Conservation (phyloP, 2,797 vertebrate genomes). For the Iguana delicatissima region DNA sequence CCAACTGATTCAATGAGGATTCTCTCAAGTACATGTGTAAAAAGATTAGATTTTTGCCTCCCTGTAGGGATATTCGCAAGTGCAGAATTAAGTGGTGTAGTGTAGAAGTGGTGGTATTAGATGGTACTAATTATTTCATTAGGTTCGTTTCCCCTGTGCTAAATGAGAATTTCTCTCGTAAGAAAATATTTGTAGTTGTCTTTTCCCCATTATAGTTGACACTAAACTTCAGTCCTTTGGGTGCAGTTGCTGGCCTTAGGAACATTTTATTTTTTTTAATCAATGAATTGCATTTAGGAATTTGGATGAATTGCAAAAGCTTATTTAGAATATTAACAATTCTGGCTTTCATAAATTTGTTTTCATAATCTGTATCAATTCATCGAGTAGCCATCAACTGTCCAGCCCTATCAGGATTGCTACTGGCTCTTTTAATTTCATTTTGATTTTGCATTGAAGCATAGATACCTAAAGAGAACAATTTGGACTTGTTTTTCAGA, state of each 20-base stretch:
- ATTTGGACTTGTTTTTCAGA: not conserved
- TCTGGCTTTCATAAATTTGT: not conserved
- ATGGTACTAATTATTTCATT: constrained; percentile 41
- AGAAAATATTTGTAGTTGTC: constrained; percentile 44
- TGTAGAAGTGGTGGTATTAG: not conserved
- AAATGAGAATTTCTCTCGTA: constrained; percentile 24
- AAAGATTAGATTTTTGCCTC: not conserved
- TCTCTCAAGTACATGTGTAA: too few relatives aligned
- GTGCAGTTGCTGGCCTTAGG: too few relatives aligned
- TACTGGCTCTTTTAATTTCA: not conserved
- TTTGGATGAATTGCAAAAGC: not conserved
- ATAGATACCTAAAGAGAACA: not conserved
- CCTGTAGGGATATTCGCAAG: not conserved
- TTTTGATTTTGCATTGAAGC: not conserved
- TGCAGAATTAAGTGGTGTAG: constrained; percentile 28
- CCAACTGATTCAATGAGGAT: not conserved
- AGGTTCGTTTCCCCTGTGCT: constrained; percentile 36
- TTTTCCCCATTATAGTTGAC: not conserved
- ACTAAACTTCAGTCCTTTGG: not conserved
- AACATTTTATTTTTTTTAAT: not conserved
- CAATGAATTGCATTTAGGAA: not conserved
- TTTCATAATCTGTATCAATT: not conserved
- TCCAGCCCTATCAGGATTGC: not conserved
- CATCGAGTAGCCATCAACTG: not conserved
- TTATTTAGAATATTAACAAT: not conserved